phyloP scores from a whole-genome alignment of 1,140 invertebrate genomes.

The Halyomorpha halys region DNA sequence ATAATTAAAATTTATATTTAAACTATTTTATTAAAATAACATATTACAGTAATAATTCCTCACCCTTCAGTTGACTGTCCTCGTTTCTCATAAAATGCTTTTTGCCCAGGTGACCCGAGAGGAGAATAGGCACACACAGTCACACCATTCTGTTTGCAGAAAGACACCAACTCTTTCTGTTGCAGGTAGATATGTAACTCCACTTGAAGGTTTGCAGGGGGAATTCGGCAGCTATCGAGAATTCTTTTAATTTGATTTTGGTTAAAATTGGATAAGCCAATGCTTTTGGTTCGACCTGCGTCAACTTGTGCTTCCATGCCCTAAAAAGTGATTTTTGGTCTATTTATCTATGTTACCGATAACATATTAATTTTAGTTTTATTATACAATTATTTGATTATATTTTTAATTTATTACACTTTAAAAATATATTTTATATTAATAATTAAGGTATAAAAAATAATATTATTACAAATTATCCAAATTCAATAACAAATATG shows the following conservation, averaged over 20 bases:
- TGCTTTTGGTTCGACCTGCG: conserved; percentile 31
- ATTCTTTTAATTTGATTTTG: conserved; percentile 32
- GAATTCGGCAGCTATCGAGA: conserved; percentile 29
- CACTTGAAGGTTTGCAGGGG: conserved; percentile 45
- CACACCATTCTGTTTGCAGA: conserved; percentile 60
- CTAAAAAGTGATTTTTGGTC: background rate
- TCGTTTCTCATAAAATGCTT: background rate
- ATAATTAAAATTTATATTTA: too few species aligned
- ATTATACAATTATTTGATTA: too few species aligned
- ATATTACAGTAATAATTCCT: background rate
- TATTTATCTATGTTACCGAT: too few species aligned
- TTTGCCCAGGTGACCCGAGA: conserved; percentile 50
- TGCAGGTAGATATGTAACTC: conserved; percentile 77
- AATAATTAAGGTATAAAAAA: too few species aligned
- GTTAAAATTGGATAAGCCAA: conserved; percentile 39
- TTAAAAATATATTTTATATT: too few species aligned
- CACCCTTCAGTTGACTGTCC: background rate
- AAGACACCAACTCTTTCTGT: conserved; percentile 63
- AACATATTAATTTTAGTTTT: too few species aligned
- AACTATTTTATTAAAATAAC: too few species aligned
- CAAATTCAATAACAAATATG: too few species aligned
- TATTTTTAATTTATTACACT: too few species aligned
- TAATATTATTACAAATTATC: too few species aligned
- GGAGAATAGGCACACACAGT: conserved; percentile 73
- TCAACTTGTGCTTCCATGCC: conserved; percentile 30